A percentile compares a stretch with the other conserved stretches of the same genome.
These are phyloP conservation scores for Climacteris rufus DNA, from an alignment of 2,113 vertebrate species.

Conservation along the genomic window DNA sequence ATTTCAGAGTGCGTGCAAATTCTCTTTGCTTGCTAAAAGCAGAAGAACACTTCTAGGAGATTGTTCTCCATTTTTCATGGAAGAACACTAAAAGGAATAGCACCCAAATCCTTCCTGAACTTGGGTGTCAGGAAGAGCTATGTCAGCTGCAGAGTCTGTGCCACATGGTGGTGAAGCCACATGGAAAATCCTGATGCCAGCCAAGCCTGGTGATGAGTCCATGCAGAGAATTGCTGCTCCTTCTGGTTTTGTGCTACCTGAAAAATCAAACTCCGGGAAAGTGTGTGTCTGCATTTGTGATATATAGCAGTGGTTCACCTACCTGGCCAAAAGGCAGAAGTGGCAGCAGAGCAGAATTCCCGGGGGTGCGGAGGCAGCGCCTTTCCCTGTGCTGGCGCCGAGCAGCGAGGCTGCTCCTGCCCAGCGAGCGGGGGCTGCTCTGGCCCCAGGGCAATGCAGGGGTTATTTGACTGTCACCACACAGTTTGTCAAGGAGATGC, in stretches of 20 bases:
- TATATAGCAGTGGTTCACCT: background rate
- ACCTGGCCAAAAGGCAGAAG: background rate
- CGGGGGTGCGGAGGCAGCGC: rapidly evolving
- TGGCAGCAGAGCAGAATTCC: background rate
- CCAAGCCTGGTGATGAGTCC: background rate
- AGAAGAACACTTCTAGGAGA: background rate
- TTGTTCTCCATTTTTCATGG: background rate
- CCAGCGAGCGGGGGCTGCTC: rapidly evolving
- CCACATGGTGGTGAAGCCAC: rapidly evolving
- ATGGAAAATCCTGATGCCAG: background rate
- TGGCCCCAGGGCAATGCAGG: background rate
- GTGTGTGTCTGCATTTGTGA: background rate
- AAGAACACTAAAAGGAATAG: background rate
- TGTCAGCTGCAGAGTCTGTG: background rate
- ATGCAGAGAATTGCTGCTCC: rapidly evolving
- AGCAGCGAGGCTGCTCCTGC: background rate
- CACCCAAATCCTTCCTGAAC: background rate
- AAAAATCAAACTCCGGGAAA: background rate
- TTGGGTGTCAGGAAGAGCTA: background rate
- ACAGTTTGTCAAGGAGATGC: background rate
- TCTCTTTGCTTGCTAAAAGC: background rate
- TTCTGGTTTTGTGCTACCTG: background rate
- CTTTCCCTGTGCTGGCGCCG: rapidly evolving
- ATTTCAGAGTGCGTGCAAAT: background rate
- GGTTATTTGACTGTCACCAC: background rate